Evolutionary conservation across 2,888 invertebrate genomes (phyloP), one percentile per base, ranked within the genome.

Genomic region (Sericinus montela): DNA sequence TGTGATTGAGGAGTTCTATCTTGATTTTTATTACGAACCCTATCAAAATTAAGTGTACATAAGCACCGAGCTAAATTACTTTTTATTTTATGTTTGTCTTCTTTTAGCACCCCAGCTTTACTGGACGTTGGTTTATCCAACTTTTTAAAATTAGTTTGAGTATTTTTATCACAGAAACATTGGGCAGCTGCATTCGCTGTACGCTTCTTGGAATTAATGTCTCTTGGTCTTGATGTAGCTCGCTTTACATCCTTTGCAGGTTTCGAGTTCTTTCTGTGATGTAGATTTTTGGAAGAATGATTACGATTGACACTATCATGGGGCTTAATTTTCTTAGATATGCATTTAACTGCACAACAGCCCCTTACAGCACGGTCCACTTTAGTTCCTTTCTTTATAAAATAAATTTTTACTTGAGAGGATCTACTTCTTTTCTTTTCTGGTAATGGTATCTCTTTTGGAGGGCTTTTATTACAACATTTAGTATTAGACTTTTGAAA

Each of bases 111-210:
- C 10, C 8, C 37, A 10, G 19, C 19, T 19, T 35, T 30, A 15
- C 37, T 45, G 15, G 37, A 34, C 8, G 29, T 45, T 34, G 13
- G 25, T 39, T 40, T 39, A 34, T 44, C 35, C 9, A 7, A 10
- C 25, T 48, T 45, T 19, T 39, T 46, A 10, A 11, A 6, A 32
- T 32, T 1, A 32, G 49, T 49, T 36, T 49, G 49, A 10, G 44
- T 45, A 16, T 35, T 41, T 40, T 49, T 49, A 14, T 45, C 28
- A 35, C 48, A 49, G 14, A 34, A 39, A 35, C 48, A 49, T 7
- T 19, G 19, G 5, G 29, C 15, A 11, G 5, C 7, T 11, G 10
- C 5, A 11, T 13, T 32, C 6, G 6, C n/a, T 14, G 11, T 45
- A 15, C 10, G 8, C 11, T 38, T 38, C 28, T 40, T 29, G 3